Evolutionary conservation across 2,888 invertebrate species (phyloP).

Genomic region (Nephrotoma appendiculata): DNA sequence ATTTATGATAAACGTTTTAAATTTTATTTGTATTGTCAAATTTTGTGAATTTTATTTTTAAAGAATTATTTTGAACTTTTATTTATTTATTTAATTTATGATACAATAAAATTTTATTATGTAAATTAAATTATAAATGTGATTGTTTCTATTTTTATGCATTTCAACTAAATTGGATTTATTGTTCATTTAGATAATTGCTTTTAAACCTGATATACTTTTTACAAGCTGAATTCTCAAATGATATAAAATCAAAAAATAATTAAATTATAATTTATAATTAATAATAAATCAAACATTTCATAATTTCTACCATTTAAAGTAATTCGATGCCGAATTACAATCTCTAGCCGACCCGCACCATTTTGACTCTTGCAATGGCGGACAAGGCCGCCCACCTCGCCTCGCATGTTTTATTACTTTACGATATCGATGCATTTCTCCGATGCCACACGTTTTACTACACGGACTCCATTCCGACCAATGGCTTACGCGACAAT

Average conservation of each 20-base stretch:
- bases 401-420: constrained; percentile 62
- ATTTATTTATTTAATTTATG: background rate
- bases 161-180: background rate
- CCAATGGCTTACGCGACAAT: constrained; percentile 78
- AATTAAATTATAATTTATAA: background rate
- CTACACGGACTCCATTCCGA: constrained; percentile 77
- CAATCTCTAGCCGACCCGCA: constrained; percentile 65
- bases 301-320: constrained; percentile 38
- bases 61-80: background rate
- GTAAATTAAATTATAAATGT: background rate
- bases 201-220: background rate
- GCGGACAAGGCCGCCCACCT: constrained; percentile 71
- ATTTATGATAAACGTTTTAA: background rate
- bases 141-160: background rate
- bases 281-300: background rate
- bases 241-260: background rate
- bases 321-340: constrained; percentile 40
- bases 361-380: constrained; percentile 74
- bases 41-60: background rate
- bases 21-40: background rate
- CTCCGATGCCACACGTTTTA: constrained; percentile 80
- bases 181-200: background rate
- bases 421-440: constrained; percentile 64
- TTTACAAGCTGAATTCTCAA: background rate
- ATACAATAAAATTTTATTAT: background rate